Evolutionary conservation across 2,113 vertebrate genomes (phyloP), one percentile per base, ranked within the genome.

Genomic region (Phaethon lepturus): DNA sequence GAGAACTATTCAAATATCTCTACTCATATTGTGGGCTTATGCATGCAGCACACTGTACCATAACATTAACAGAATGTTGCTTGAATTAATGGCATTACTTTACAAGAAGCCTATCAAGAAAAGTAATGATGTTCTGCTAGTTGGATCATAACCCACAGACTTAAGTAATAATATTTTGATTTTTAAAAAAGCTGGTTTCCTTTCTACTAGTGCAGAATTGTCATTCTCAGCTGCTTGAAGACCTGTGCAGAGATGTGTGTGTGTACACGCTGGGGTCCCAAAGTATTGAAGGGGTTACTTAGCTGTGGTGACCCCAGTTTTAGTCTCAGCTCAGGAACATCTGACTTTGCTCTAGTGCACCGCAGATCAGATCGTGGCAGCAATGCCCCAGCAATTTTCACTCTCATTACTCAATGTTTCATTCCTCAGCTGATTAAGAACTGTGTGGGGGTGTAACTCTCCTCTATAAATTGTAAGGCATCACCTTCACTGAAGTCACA

Each of bases 281-380:
- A 50, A 29, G 8, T 14, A 31, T 7, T 0, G 1, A 40, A 50
- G 44, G 13, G 10, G 10, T 42, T 33, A 15, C 14, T 59, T 5
- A 38, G 23, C n/a, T 38, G 4, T 16, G 33, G n/a, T 23, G 72
- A 52, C 26, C 59, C 44, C 17, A n/a, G 22, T 53, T 87, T 29
- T 19, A 49, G 16, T 35, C 22, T 64, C 13, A 10, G 49, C n/a
- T 81, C 14, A 31, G 44, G 31, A 31, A 31, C 0, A 0, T 7
- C 66, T 49, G n/a, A 23, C 63, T 73, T 77, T 44, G 35, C 47
- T 56, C 31, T n/a, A 29, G 10, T 17, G 22, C 18, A 6, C 13
- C 1, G 0, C 66, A 38, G 44, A 25, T 24, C 31, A 49, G 60
- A 14, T 16, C 23, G 26, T 35, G 52, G 35, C 42, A 67, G 42